Evolutionary conservation across 2,113 vertebrate genomes (phyloP), one percentile per base, ranked within the genome.

Genomic region (Apus apus): DNA sequence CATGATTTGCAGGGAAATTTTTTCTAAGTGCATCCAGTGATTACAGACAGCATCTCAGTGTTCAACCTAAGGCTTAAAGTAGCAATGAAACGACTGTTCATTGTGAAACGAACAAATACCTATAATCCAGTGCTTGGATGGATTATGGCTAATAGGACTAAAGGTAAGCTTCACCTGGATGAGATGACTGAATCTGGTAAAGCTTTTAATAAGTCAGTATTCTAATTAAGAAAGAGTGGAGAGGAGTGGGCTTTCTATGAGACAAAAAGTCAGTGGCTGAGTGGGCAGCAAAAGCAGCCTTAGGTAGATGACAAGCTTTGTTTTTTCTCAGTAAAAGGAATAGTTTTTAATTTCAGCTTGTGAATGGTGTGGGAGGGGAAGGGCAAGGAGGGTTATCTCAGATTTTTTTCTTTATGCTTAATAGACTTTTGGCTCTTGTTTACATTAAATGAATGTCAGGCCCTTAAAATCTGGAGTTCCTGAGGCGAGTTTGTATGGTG

Each of bases 1-100:
- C 93, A 94, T 95, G 92, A 95, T 94, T 98, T 97, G 93, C 97
- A 98, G 97, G 97, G 96, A 98, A 94, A 86, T 94, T 96, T 76
- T 87, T 89, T 94, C 45, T 95, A 58, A 94, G 87, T 91, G 95
- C 74, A 94, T 94, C 93, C 87, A 95, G 83, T 96, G 85, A 77
- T 96, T 86, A 92, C 91, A 94, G 85, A 83, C 27, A 76, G 60
- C 68, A 73, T 92, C 96, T 97, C 91, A 71, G 9, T 96, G 93
- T 85, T 66, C 74, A 68, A 18, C 64, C 79, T 90, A 30, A 57
- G 53, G 65, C 93, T 92, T 90, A 89, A 95, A 96, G 90, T 92
- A 97, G 89, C 90, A 97, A 72, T 92, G 96, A 91, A 85, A 85
- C 76, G 90, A 71, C 14, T 68, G 68, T 92, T 96, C 94, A 94